These are phyloP conservation scores for Typhlichthys eigenmanni DNA, from an alignment of 2,797 vertebrate genomes.

Conservation along the genomic window DNA sequence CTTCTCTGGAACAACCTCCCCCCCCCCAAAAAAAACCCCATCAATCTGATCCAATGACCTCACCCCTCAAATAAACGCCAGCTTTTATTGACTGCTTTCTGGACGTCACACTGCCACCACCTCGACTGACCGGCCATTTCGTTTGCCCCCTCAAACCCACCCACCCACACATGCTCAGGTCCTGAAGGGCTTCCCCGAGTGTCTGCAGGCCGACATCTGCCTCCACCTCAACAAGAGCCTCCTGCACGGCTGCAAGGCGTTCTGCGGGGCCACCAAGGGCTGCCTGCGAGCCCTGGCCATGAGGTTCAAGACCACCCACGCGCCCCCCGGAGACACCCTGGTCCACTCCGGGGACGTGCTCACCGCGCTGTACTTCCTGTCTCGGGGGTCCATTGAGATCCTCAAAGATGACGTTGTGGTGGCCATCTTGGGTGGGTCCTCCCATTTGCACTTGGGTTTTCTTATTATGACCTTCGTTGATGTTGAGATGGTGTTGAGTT, in stretches of 20 bases:
- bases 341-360: constrained; percentile 94
- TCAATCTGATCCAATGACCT: neutral
- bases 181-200: constrained; percentile 98
- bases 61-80: neutral
- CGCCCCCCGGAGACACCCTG: constrained; percentile 94
- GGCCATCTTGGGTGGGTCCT: constrained; percentile 91
- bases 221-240: constrained; percentile 96
- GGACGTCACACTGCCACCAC: neutral
- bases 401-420: constrained; percentile 96
- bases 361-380: constrained; percentile 94
- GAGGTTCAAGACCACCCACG: constrained; percentile 98
- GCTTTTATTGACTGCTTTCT: neutral
- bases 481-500: too few species aligned
- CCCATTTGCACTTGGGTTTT: neutral
- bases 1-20: constrained; percentile 35
- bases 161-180: constrained; percentile 76
- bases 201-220: constrained; percentile 98
- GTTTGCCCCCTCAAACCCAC: constrained; percentile 30
- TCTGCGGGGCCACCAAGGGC: constrained; percentile 92
- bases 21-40: neutral
- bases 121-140: constrained; percentile 14
- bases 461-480: too few species aligned
- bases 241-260: constrained; percentile 93
- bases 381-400: constrained; percentile 97
- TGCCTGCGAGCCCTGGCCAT: constrained; percentile 96